Evolutionary conservation across 2,797 vertebrate species (phyloP).

Genomic region (Malacoctenus gilli): DNA sequence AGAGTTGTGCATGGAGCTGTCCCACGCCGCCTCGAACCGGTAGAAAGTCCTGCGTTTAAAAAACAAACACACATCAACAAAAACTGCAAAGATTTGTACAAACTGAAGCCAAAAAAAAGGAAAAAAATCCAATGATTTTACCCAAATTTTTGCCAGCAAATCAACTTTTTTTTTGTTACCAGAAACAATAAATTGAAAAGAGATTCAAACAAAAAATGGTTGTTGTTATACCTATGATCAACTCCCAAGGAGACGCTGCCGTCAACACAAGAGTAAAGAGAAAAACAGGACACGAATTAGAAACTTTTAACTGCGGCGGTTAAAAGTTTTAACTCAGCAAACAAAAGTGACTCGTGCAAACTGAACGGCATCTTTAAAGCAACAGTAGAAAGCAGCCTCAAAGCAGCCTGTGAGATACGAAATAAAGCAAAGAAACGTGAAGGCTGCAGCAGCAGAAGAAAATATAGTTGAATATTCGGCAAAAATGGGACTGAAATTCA

Average conservation of each 20-base stretch:
- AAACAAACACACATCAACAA: not conserved
- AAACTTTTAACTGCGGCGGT: conserved; percentile 49
- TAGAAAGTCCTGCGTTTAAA: conserved; percentile 89
- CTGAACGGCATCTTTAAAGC: conserved; percentile 70
- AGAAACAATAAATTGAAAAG: conserved; percentile 12
- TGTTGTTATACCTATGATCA: conserved; percentile 91
- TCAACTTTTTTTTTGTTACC: conserved; percentile 17
- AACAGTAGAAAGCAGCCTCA: not conserved
- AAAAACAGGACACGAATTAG: conserved; percentile 65
- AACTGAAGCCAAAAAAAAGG: no score
- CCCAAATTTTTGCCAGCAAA: conserved; percentile 6
- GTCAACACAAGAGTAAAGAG: conserved; percentile 77
- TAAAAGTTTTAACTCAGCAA: conserved; percentile 53
- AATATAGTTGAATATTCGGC: not conserved
- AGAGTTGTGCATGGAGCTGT: conserved; percentile 99
- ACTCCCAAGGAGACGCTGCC: conserved; percentile 90
- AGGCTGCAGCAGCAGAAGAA: not conserved
- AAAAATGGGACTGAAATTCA: conserved; percentile 19
- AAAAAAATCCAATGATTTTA: not conserved
- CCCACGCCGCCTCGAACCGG: conserved; percentile 96
- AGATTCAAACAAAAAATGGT: conserved; percentile 36
- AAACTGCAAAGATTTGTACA: not conserved
- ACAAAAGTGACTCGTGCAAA: conserved; percentile 78
- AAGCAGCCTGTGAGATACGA: not conserved
- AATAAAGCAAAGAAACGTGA: no score